Evolutionary conservation across 2,888 invertebrate genomes (phyloP).

Genomic region (Synergus laeviventris): DNA sequence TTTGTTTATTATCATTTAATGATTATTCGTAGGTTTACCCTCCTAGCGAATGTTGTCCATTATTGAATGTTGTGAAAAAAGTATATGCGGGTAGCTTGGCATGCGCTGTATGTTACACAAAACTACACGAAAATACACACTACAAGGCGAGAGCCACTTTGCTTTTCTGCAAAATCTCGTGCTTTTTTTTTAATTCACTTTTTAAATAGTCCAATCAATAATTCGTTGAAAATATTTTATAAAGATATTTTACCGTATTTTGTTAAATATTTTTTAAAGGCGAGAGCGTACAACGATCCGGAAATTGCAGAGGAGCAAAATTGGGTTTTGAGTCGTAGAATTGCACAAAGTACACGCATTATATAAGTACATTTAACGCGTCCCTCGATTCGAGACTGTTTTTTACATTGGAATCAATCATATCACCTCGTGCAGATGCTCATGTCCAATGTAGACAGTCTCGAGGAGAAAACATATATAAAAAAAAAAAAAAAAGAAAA

Average conservation of each 20-base stretch:
- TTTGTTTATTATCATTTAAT: conserved; percentile 39
- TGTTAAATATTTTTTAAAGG: conserved; percentile 21
- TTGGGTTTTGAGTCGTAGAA: background rate
- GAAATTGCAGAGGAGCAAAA: conserved; percentile 11
- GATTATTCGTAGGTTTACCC: conserved; percentile 39
- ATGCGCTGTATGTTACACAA: conserved; percentile 53
- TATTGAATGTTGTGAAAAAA: conserved; percentile 57
- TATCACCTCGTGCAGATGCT: conserved; percentile 36
- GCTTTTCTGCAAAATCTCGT: conserved; percentile 42
- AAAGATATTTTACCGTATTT: conserved; percentile 19
- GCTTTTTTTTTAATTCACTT: conserved; percentile 8
- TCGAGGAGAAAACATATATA: conserved; percentile 29
- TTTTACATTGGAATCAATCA: conserved; percentile 30
- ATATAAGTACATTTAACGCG: conserved; percentile 7
- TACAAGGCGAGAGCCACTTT: conserved; percentile 34
- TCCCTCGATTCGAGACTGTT: conserved; percentile 18
- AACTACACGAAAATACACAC: conserved; percentile 31
- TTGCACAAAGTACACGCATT: conserved; percentile 32
- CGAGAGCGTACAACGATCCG: conserved; percentile 10
- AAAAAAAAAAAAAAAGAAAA: background rate
- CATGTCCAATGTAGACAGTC: conserved; percentile 27
- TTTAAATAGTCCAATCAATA: background rate
- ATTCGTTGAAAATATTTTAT: conserved; percentile 30
- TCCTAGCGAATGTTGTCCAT: conserved; percentile 51
- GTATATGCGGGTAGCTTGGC: conserved; percentile 51